Percentiles rank a stretch among this genome's conserved stretches.
phyloP scores from a whole-genome alignment of 1,140 invertebrate genomes.

The Meloidogyne exigua region DNA sequence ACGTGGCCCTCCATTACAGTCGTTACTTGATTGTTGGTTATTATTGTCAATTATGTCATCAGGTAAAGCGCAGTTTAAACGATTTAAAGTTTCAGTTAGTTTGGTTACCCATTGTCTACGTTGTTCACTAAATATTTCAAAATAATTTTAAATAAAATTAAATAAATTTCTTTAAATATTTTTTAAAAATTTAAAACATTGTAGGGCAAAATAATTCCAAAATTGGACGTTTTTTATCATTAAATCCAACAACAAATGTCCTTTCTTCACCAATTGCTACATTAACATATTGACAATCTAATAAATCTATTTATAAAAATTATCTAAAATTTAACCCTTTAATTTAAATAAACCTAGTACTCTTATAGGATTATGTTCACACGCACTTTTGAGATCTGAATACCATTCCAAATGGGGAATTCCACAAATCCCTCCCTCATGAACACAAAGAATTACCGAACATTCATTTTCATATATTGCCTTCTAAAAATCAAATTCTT shows the following conservation, averaged over 20 bases:
- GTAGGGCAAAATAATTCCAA: slow-evolving; percentile 28
- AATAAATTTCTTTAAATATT: no score
- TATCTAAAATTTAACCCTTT: neutral
- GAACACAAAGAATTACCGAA: slow-evolving; percentile 31
- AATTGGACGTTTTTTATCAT: slow-evolving; percentile 20
- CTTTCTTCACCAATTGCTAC: slow-evolving; percentile 30
- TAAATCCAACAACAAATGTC: slow-evolving; percentile 31
- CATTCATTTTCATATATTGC: slow-evolving; percentile 23
- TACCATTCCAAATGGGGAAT: slow-evolving; percentile 37
- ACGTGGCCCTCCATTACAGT: neutral
- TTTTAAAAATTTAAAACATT: slow-evolving; percentile 15
- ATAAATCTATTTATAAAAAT: slow-evolving; percentile 17
- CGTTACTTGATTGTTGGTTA: neutral
- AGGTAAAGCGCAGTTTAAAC: slow-evolving; percentile 10
- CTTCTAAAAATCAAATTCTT: slow-evolving; percentile 27
- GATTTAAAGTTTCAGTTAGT: slow-evolving; percentile 8
- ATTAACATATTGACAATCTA: slow-evolving; percentile 31
- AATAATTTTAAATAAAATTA: neutral
- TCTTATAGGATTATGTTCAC: slow-evolving; percentile 28
- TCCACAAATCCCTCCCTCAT: neutral
- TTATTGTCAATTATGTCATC: neutral
- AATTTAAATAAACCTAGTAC: neutral
- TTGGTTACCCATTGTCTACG: slow-evolving; percentile 19
- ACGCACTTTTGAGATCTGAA: slow-evolving; percentile 4
- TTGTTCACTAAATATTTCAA: slow-evolving; percentile 16